Base-by-base conservation (phyloP, 2,113 vertebrate species). In the Accipiter virgatus region DNA sequence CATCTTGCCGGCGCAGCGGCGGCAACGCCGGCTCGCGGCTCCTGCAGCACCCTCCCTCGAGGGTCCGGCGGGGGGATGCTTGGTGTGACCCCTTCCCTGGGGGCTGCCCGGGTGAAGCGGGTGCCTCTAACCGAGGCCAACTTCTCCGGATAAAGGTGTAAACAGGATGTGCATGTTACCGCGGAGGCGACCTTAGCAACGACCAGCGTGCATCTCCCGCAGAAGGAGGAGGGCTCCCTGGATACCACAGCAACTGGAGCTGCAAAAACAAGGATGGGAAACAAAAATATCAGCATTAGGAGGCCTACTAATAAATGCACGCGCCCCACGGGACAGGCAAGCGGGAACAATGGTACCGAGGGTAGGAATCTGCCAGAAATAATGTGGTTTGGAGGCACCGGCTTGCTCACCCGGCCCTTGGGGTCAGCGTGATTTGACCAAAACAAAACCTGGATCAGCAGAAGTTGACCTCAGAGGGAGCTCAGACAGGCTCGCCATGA, bases 151-250 rank as follows among this genome's bases (percentile, higher is more conserved):
- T 97, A 95, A 97, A 97, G 95, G 97, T 97, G 95, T 97, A 98
- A 98, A 97, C 97, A 97, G 97, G 97, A 97, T 90, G 97, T 92
- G 94, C 98, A 98, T 98, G 98, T 98, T 98, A 99, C 97, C 94
- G 98, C 95, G 97, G 98, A 98, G 97, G 98, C 97, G 81, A 97
- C 90, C 97, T 97, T 98, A 98, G 97, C 97, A 98, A 98, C 96
- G 77, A 96, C 95, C 81, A 67, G 96, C 88, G 92, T 96, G 97
- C 97, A 96, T 96, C 97, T 97, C 98, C 97, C 81, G 91, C 96
- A 83, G 95, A 75, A 66, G 95, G 91, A 97, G 93, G 88, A 95
- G 81, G 94, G 95, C 95, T 98, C 96, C 97, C 94, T 98, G 97
- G 97, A 98, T 97, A 98, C 95, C 36, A 91, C 92, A 97, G 95